These are phyloP conservation scores for Perca flavescens DNA, from an alignment of 2,113 vertebrate genomes.

Conservation along the genomic window DNA sequence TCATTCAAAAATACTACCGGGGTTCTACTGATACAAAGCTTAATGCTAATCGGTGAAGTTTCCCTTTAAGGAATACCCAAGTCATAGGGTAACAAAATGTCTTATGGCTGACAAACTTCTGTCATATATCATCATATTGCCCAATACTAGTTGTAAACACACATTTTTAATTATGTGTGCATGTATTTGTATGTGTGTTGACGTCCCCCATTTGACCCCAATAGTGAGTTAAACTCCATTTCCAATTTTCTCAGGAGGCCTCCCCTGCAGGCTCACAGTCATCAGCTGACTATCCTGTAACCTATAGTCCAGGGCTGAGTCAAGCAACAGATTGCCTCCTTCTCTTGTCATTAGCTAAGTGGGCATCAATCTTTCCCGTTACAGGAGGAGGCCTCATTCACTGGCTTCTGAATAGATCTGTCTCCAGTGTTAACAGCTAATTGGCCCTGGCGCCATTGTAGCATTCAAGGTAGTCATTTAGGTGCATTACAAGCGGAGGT, in stretches of 20 bases:
- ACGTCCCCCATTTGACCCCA: constrained; percentile 24
- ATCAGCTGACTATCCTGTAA: constrained; percentile 72
- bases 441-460: constrained; percentile 82
- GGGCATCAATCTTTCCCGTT: constrained; percentile 78
- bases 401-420: constrained; percentile 75
- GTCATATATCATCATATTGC: not conserved
- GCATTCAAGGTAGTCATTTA: constrained; percentile 82
- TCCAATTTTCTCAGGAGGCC: constrained; percentile 31
- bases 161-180: not conserved
- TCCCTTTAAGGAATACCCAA: not conserved
- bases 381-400: constrained; percentile 76
- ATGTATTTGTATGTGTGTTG: not conserved
- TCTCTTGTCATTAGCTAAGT: constrained; percentile 77
- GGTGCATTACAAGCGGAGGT: constrained; percentile 78
- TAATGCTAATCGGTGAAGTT: too few relatives aligned
- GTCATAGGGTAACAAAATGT: not conserved
- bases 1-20: too few relatives aligned
- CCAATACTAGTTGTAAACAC: not conserved
- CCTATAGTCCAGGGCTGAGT: constrained; percentile 52
- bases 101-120: not conserved
- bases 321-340: constrained; percentile 64
- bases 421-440: constrained; percentile 82
- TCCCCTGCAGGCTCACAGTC: constrained; percentile 45
- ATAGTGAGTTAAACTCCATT: constrained; percentile 14
- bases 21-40: too few relatives aligned